Evolutionary conservation across 2,888 invertebrate species (phyloP).

Genomic region (Papilio protenor): DNA sequence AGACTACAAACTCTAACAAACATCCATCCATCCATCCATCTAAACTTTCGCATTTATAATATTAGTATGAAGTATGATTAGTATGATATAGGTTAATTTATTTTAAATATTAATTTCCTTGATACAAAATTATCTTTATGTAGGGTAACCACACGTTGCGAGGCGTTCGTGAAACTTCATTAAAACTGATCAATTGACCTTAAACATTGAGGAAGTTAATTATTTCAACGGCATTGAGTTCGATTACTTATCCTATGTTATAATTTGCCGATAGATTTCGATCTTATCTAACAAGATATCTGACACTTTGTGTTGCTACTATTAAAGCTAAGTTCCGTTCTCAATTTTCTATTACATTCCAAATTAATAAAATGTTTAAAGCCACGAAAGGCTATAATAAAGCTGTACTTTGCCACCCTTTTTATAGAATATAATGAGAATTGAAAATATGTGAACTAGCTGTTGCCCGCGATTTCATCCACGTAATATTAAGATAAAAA

Average conservation of each 20-base stretch:
- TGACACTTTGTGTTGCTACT: constrained; percentile 15
- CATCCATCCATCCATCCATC: too few relatives aligned
- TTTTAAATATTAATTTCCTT: not conserved
- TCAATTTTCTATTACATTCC: not conserved
- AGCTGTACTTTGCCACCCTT: too few relatives aligned
- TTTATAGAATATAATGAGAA: too few relatives aligned
- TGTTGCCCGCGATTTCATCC: too few relatives aligned
- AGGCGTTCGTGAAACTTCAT: constrained; percentile 10
- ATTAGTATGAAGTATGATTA: too few relatives aligned
- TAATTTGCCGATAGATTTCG: constrained; percentile 26
- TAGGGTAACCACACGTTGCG: constrained; percentile 29
- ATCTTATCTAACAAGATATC: constrained; percentile 31
- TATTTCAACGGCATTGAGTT: constrained; percentile 25
- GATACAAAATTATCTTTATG: not conserved
- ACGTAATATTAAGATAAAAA: too few relatives aligned
- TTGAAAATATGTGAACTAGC: too few relatives aligned
- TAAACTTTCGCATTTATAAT: too few relatives aligned
- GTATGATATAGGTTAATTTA: not conserved
- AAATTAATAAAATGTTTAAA: too few relatives aligned
- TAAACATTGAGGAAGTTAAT: constrained; percentile 30
- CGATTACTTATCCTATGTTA: constrained; percentile 24
- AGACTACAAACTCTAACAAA: too few relatives aligned
- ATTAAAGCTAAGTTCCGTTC: not conserved
- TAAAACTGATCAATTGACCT: constrained; percentile 26
- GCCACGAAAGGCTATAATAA: too few relatives aligned